Evolutionary conservation across 2,113 vertebrate species (phyloP).

Genomic region (Puntigrus tetrazona): DNA sequence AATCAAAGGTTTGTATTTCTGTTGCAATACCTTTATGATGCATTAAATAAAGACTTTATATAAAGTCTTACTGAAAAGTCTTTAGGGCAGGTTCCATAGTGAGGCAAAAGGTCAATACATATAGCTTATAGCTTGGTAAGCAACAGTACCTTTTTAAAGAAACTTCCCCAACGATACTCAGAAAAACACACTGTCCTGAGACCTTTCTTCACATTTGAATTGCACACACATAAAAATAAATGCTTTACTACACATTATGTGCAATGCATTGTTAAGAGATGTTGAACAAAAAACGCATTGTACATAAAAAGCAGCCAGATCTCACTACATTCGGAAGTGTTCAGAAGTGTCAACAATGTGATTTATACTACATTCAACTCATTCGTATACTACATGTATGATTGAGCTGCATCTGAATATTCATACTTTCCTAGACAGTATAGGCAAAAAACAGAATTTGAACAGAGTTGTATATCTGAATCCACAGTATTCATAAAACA

Average conservation of each 20-base stretch:
- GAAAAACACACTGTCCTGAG: neutral
- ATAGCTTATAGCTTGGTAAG: neutral
- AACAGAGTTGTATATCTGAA: neutral
- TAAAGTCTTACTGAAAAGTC: neutral
- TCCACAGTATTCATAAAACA: neutral
- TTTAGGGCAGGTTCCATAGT: neutral
- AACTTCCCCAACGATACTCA: neutral
- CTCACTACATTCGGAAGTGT: neutral
- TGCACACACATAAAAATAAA: neutral
- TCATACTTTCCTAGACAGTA: neutral
- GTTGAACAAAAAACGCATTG: neutral
- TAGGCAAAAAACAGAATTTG: neutral
- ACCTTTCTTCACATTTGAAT: neutral
- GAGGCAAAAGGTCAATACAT: neutral
- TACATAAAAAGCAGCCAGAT: neutral
- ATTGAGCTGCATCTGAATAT: neutral
- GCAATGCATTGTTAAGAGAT: neutral
- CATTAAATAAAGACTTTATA: neutral
- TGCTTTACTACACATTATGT: neutral
- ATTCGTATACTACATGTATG: neutral
- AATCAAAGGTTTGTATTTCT: neutral
- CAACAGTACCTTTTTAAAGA: neutral
- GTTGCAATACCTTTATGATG: neutral
- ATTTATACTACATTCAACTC: neutral
- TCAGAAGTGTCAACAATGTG: neutral